Evolutionary conservation across 2,797 vertebrate genomes (phyloP), one percentile per base, ranked within the genome.

Genomic region (Crenichthys baileyi): DNA sequence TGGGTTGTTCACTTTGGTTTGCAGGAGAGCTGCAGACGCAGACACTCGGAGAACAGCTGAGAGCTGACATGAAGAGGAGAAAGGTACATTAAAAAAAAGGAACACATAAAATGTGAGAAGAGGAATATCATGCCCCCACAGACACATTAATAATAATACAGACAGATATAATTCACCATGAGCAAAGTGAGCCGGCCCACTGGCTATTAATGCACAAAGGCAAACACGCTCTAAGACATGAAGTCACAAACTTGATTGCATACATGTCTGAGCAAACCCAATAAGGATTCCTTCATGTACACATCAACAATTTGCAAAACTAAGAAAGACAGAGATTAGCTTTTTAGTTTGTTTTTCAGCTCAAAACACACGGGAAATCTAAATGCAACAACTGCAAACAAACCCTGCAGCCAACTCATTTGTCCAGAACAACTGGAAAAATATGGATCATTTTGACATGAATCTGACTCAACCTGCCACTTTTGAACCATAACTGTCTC

Each of bases 1-100:
- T 92, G 89, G 90, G 90, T 90, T 81, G 85, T 93, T 92, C 85
- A 68, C 93, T 91, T 88, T 87, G 83, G 86, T 90, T 83, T 83
- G 78, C 79, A 90, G 84, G 84, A 80, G 85, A 85, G 85, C 83
- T 73, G 78, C 78, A 87, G 75, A 85, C 83, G 72, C 70, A 82
- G 44, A 75, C 65, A 83, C 72, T 82, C 67, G 74, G 63, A 83
- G 65, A 87, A 76, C 85, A 41, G 77, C 56, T 55, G 56, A 73
- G 56, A 77, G 84, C 46, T 83, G 72, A 76, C 15, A 60, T 55
- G 67, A 78, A 82, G 58, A 44, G 29, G 70, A 77, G 78, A 75
- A 70, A 29, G 20, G 60, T 41, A 70, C n/a, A 55, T 60, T 61
- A 50, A 70, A 76, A 55, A 36, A 75, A 67, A 56, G 70, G 70